Evolutionary conservation across 2,888 invertebrate species (phyloP), one percentile per base, ranked within the genome.

Genomic region (Drosophila meridiana): DNA sequence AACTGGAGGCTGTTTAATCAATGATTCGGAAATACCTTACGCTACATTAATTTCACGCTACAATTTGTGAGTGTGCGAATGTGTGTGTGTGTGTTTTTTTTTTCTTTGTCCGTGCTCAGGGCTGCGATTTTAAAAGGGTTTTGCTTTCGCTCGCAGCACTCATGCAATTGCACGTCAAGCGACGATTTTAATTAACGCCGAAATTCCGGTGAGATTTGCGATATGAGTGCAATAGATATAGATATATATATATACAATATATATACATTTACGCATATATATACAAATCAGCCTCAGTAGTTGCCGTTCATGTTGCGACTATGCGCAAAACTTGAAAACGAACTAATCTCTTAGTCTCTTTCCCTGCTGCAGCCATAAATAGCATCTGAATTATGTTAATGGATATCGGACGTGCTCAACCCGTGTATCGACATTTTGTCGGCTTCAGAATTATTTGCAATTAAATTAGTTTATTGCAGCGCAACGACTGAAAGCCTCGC

Each of bases 21-120:
- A 87, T 87, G 87, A 87, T 89, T 87, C 63, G 87, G 90, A 87
- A 86, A 88, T 87, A 79, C 73, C 74, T 87, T 89, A 80, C 84
- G 78, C 80, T 89, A 89, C 87, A 87, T 87, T 87, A 84, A 87
- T 84, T 84, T 82, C 73, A 76, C 68, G 77, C 81, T 66, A 71
- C 66, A 69, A 34, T 47, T 66, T 20, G 9, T n/a, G 14, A 26
- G 5, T 47, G 28, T 48, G 7, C 30, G 3, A 13, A 20, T 45
- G 5, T 47, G 28, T 48, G 7, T 48, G 3, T 28, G 20, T 47
- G 5, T 7, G 4, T 20, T 34, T 20, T 34, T 11, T 20, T 32
- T 8, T 14, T n/a, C 32, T 30, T 43, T 53, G 55, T 56, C n/a
- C 40, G 55, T 30, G 45, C 34, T 38, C 40, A 14, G 48, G 20